phyloP scores from a whole-genome alignment of 2,797 vertebrate species.

The Oreochromis mossambicus region DNA sequence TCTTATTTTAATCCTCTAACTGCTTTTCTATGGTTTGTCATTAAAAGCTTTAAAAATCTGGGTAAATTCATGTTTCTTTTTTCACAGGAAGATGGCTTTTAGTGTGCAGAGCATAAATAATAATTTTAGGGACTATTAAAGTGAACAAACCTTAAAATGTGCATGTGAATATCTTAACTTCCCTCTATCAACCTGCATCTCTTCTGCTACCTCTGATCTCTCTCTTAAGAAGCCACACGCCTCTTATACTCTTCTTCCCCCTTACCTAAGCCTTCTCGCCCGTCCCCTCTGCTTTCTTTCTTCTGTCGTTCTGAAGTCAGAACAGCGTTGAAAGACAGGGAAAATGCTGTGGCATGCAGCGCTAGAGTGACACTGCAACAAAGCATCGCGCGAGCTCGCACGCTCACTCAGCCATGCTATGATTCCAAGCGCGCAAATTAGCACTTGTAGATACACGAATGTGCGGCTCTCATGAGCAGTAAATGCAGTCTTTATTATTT shows the following conservation, averaged over 20 bases:
- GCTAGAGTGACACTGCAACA: constrained; percentile 14
- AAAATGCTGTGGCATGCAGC: constrained; percentile 34
- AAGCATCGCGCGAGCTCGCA: neutral
- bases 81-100: neutral
- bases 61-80: neutral
- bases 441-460: neutral
- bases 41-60: neutral
- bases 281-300: constrained; percentile 3
- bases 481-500: neutral
- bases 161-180: neutral
- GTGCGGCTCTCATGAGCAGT: neutral
- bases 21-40: neutral
- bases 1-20: neutral
- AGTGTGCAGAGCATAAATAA: neutral
- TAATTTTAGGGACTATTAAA: neutral
- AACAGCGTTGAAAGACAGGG: constrained; percentile 38
- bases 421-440: neutral
- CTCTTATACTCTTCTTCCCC: neutral
- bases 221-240: neutral
- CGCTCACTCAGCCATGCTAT: neutral
- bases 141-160: neutral
- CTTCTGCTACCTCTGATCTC: neutral
- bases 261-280: neutral
- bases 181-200: neutral
- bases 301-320: constrained; percentile 17